These are phyloP conservation scores for Rhingia campestris DNA, from an alignment of 2,888 invertebrate species.

Conservation along the genomic window DNA sequence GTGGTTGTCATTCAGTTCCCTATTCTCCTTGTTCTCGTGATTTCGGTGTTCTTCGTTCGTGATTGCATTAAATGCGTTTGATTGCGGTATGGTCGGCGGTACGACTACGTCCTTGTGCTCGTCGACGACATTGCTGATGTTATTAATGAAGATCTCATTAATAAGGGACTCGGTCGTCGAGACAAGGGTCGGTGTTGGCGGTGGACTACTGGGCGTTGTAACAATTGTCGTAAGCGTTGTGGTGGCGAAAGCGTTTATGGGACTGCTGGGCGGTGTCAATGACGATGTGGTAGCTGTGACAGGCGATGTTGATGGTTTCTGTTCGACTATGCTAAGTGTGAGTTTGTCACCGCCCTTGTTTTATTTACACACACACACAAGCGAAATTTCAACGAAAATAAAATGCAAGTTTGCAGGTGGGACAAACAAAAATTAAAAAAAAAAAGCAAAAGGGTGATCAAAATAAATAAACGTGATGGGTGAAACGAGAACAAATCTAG, in stretches of 20 bases:
- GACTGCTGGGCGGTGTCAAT: slow-evolving; percentile 73
- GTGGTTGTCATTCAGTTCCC: slow-evolving; percentile 78
- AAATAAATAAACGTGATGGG: slow-evolving; percentile 52
- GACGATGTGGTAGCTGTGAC: slow-evolving; percentile 65
- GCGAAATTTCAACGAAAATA: slow-evolving; percentile 63
- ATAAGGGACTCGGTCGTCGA: slow-evolving; percentile 82
- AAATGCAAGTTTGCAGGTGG: slow-evolving; percentile 63
- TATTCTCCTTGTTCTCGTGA: slow-evolving; percentile 70
- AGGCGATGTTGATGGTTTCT: slow-evolving; percentile 81
- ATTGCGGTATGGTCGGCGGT: slow-evolving; percentile 49
- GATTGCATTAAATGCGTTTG: slow-evolving; percentile 76
- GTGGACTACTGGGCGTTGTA: slow-evolving; percentile 70
- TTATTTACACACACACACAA: slow-evolving; percentile 51
- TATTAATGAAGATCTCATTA: slow-evolving; percentile 82
- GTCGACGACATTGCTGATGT: slow-evolving; percentile 78
- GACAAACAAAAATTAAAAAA: slow-evolving; percentile 67
- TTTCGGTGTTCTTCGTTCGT: slow-evolving; percentile 79
- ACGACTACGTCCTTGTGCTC: slow-evolving; percentile 70
- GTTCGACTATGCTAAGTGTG: slow-evolving; percentile 86
- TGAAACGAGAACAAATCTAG: slow-evolving; percentile 48
- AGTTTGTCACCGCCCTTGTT: slow-evolving; percentile 88
- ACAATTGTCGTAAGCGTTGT: slow-evolving; percentile 74
- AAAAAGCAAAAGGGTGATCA: slow-evolving; percentile 65
- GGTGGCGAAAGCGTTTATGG: slow-evolving; percentile 72
- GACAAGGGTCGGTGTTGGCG: slow-evolving; percentile 76